A percentile compares a stretch with the other conserved stretches of the same genome.
phyloP scores from a whole-genome alignment of 1,140 invertebrate species.

The Protaetia brevitarsis region DNA sequence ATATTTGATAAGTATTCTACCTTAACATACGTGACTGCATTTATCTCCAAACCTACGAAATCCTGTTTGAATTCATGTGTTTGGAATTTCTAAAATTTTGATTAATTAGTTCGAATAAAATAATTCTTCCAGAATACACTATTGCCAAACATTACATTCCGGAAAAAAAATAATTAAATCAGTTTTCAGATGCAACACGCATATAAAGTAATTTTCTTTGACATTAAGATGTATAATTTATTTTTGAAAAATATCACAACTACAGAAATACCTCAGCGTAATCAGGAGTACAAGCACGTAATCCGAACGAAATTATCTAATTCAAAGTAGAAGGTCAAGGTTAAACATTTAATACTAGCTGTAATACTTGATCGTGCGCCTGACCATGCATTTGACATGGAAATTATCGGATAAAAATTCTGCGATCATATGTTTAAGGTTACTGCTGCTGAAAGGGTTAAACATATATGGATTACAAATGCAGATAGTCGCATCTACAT shows the following conservation, averaged over 20 bases:
- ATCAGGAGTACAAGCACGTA: neutral
- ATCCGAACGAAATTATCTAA: neutral
- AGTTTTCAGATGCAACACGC: no score
- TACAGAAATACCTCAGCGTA: neutral
- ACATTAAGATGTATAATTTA: no score
- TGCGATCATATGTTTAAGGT: neutral
- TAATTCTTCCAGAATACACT: no score
- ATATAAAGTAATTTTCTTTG: no score
- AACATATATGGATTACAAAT: neutral
- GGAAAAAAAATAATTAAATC: no score
- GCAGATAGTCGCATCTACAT: neutral
- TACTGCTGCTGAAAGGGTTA: neutral
- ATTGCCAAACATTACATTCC: no score
- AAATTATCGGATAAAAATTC: constrained; percentile 17
- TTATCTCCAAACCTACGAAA: no score
- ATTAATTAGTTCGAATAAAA: no score
- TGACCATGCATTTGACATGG: constrained; percentile 7
- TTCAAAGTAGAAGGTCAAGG: constrained; percentile 13
- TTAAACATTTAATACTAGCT: neutral
- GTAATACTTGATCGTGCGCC: neutral
- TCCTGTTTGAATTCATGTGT: no score
- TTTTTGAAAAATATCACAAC: neutral
- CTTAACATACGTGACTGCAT: no score
- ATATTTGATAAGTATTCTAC: no score
- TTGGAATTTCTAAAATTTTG: no score